phyloP scores from a whole-genome alignment of 2,797 vertebrate genomes.

The Tauraco hartlaubi region DNA sequence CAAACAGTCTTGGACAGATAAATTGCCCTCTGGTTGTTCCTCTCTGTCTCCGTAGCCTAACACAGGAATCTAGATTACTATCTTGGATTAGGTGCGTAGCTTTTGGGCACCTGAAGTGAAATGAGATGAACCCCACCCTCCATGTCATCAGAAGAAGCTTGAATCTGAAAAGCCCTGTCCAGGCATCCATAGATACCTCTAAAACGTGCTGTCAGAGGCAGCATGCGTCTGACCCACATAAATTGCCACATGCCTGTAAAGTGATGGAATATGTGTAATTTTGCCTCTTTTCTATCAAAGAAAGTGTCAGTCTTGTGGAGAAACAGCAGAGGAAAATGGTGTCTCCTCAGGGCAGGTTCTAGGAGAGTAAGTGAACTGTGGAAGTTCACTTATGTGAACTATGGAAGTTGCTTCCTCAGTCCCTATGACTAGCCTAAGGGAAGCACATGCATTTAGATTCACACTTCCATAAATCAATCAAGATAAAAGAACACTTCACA shows the following conservation, averaged over 20 bases:
- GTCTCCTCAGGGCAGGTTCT: slow-evolving; percentile 6
- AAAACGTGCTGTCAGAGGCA: not conserved
- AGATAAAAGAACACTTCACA: not conserved
- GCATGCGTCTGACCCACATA: not conserved
- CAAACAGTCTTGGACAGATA: not conserved
- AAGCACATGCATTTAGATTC: not conserved
- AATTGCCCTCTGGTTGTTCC: not conserved
- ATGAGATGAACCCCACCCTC: not conserved
- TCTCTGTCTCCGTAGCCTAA: not conserved
- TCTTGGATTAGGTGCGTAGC: not conserved
- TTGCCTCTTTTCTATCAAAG: not conserved
- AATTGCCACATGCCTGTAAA: not conserved
- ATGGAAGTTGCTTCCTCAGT: not conserved
- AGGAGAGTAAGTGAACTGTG: not conserved
- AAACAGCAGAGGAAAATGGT: not conserved
- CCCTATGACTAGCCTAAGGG: not conserved
- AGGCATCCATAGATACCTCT: not conserved
- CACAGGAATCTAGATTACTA: not conserved
- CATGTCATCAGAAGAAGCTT: not conserved
- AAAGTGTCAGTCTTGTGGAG: not conserved
- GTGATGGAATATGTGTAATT: not conserved
- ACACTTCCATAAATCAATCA: not conserved
- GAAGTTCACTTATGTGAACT: not conserved
- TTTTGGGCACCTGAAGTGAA: not conserved
- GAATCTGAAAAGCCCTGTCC: not conserved